phyloP scores from a whole-genome alignment of 92 coral and sea anemone genomes.

The Plumapathes pennacea region DNA sequence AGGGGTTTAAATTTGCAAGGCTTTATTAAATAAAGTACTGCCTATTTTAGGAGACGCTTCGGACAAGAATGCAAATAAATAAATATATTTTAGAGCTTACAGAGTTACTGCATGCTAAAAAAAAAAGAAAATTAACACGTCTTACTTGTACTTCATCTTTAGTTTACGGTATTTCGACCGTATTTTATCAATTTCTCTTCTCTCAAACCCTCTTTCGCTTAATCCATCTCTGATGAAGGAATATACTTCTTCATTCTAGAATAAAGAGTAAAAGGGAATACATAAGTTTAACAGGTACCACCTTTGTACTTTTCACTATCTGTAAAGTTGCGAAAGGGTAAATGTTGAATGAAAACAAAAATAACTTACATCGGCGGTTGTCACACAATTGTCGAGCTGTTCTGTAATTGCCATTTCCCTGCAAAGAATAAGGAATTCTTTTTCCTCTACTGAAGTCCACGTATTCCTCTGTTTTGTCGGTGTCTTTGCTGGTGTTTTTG shows the following conservation, averaged over 20 bases:
- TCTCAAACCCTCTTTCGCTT: slow-evolving; percentile 6
- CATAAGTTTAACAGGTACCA: slow-evolving; percentile 6
- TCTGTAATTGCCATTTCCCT: slow-evolving; percentile 12
- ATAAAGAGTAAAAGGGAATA: slow-evolving; percentile 4
- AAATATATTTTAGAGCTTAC: background rate
- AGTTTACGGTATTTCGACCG: slow-evolving; percentile 18
- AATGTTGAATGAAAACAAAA: slow-evolving; percentile 4
- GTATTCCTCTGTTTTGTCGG: slow-evolving; percentile 12
- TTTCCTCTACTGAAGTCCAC: slow-evolving; percentile 1
- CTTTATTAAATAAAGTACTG: background rate
- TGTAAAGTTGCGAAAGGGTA: no score
- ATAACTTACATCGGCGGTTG: slow-evolving; percentile 2
- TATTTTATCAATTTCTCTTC: slow-evolving; percentile 9
- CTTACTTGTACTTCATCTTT: slow-evolving; percentile 9
- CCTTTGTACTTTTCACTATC: no score
- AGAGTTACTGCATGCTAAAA: slow-evolving; percentile 6
- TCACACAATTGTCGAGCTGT: slow-evolving; percentile 17
- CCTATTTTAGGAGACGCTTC: slow-evolving; percentile 7
- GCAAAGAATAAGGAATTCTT: slow-evolving; percentile 19
- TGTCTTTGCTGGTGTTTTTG: slow-evolving; percentile 11
- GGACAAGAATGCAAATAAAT: slow-evolving; percentile 16
- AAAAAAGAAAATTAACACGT: slow-evolving; percentile 10
- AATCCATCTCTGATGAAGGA: slow-evolving; percentile 17
- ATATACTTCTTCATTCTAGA: slow-evolving; percentile 16
- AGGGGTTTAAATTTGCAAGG: background rate